Conservation (phyloP, 1,140 invertebrate genomes). For the Tachypleus tridentatus region DNA sequence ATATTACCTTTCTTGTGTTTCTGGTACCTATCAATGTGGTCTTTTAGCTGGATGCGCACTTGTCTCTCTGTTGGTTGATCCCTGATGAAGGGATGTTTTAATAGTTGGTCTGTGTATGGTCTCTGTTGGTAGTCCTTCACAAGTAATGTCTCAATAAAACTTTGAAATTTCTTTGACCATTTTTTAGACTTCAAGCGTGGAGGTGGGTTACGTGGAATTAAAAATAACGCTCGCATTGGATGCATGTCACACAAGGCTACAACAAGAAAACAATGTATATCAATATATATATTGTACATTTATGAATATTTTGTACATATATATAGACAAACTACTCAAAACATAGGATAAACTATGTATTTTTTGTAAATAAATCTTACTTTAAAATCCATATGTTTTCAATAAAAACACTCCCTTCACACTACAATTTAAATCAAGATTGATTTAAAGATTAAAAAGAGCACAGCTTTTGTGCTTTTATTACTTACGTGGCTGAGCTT, state of each 20-base stretch:
- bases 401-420: no score
- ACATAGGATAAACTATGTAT: no score
- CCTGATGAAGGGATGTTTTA: conserved; percentile 94
- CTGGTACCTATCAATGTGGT: conserved; percentile 85
- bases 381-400: no score
- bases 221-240: conserved; percentile 96
- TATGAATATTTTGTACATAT: no score
- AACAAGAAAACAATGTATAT: no score
- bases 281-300: no score
- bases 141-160: conserved; percentile 74
- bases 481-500: conserved; percentile 92
- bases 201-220: conserved; percentile 95
- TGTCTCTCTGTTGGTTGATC: conserved; percentile 97
- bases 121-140: conserved; percentile 97
- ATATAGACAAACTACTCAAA: no score
- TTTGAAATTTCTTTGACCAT: conserved; percentile 86
- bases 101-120: conserved; percentile 92
- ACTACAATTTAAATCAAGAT: no score
- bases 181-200: conserved; percentile 96
- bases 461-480: no score
- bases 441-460: no score
- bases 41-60: conserved; percentile 95
- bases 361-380: no score
- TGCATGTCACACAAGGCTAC: conserved; percentile 74
- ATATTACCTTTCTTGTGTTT: conserved; percentile 24